Evolutionary conservation across 1,140 invertebrate species (phyloP).

Genomic region (Aphidius ervi): DNA sequence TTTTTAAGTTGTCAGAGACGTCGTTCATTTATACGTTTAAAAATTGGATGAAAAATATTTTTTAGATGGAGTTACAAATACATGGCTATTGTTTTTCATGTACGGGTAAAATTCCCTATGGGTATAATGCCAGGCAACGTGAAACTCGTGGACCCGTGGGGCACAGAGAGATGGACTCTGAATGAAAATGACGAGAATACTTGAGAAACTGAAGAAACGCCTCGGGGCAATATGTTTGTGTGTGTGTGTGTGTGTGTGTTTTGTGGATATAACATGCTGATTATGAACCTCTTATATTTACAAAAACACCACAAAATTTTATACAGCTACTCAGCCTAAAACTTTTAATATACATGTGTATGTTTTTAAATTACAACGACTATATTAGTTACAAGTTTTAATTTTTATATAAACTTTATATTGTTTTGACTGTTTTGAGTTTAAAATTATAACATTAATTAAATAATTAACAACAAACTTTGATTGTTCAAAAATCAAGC

Average conservation of each 20-base stretch:
- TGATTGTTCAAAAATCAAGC: no score
- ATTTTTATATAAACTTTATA: no score
- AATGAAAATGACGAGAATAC: constrained; percentile 19
- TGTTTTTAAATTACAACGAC: background rate
- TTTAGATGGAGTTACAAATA: no score
- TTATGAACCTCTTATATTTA: constrained; percentile 3
- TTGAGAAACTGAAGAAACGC: constrained; percentile 11
- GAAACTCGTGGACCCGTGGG: constrained; percentile 6
- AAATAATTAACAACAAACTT: background rate
- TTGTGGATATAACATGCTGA: constrained; percentile 8
- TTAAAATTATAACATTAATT: background rate
- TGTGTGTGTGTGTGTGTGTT: background rate
- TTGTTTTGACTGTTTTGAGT: background rate
- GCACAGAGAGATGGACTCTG: constrained; percentile 21
- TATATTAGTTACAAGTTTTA: no score
- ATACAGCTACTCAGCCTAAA: constrained; percentile 10
- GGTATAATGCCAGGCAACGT: background rate
- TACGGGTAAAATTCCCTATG: background rate
- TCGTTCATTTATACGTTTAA: no score
- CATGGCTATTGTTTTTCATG: no score
- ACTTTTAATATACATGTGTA: constrained; percentile 4
- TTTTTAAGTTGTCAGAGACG: no score
- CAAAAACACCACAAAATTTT: constrained; percentile 11
- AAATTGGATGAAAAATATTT: no score
- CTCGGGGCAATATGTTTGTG: constrained; percentile 8